These are phyloP conservation scores for Thalassaphorura encarpata DNA, from an alignment of 1,140 invertebrate genomes.

Conservation along the genomic window DNA sequence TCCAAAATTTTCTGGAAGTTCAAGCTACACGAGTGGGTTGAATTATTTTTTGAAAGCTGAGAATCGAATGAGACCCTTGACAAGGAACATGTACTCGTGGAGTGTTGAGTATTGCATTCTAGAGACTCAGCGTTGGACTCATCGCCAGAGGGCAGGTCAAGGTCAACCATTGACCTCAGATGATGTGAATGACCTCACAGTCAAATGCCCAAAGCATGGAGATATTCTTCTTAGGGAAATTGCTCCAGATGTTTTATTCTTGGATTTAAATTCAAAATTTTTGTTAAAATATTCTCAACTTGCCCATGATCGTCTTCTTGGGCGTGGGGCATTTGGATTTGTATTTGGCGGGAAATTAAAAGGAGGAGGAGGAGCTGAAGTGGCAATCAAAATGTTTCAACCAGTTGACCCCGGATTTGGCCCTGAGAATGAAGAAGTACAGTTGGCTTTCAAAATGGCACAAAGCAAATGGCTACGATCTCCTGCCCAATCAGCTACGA, in stretches of 20 bases:
- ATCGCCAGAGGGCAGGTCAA: neutral
- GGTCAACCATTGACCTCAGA: constrained; percentile 3
- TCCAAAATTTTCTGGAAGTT: constrained; percentile 1
- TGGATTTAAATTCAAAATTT: constrained; percentile 25
- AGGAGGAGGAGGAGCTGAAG: constrained; percentile 50
- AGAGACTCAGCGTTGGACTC: constrained; percentile 16
- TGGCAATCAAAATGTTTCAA: constrained; percentile 93
- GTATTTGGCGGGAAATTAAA: constrained; percentile 68
- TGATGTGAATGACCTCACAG: constrained; percentile 59
- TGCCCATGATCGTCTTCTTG: constrained; percentile 29
- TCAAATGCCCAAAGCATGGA: constrained; percentile 62
- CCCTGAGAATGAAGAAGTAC: constrained; percentile 13
- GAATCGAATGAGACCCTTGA: neutral
- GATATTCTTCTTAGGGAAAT: constrained; percentile 59
- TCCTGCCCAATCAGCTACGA: constrained; percentile 48
- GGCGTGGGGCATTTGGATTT: constrained; percentile 89
- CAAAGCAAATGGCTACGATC: constrained; percentile 29
- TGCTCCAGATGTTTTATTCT: constrained; percentile 59
- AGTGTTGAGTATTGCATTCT: constrained; percentile 94
- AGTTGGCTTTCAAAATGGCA: constrained; percentile 57
- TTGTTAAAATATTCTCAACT: constrained; percentile 18
- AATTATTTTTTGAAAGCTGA: constrained; percentile 27
- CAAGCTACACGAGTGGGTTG: constrained; percentile 15
- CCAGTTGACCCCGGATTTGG: constrained; percentile 74
- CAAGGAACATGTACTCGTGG: constrained; percentile 45